A percentile compares a stretch with the other conserved stretches of the same genome.
These are phyloP conservation scores for Xylocopa sonorina DNA, from an alignment of 1,140 invertebrate species.

Conservation along the genomic window DNA sequence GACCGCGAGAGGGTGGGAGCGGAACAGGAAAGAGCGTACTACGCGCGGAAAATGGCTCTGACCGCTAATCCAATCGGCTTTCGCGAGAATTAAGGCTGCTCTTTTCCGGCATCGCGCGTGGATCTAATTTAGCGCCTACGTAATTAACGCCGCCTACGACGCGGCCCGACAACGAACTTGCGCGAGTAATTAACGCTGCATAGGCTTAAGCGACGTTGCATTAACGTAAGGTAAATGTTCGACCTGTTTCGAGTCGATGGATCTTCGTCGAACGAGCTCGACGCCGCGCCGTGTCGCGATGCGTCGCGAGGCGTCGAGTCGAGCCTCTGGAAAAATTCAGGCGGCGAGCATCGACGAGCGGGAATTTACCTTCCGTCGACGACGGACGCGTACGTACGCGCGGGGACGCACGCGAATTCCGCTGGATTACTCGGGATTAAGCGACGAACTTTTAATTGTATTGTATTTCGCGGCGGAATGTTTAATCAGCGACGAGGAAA, in stretches of 20 bases:
- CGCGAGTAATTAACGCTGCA: slow-evolving; percentile 36
- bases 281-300: too few species aligned
- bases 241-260: background rate
- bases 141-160: slow-evolving; percentile 40
- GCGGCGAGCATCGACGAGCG: too few species aligned
- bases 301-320: too few species aligned
- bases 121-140: slow-evolving; percentile 47
- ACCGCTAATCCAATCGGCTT: slow-evolving; percentile 68
- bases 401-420: slow-evolving; percentile 31
- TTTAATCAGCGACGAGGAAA: slow-evolving; percentile 59
- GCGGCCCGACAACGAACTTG: slow-evolving; percentile 31
- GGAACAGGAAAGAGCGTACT: slow-evolving; percentile 22
- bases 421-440: slow-evolving; percentile 58
- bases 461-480: slow-evolving; percentile 51
- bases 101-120: slow-evolving; percentile 52
- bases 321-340: slow-evolving; percentile 13
- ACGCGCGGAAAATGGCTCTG: slow-evolving; percentile 58
- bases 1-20: background rate
- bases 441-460: slow-evolving; percentile 64
- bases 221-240: background rate
- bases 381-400: background rate
- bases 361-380: slow-evolving; percentile 1
- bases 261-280: too few species aligned
- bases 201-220: slow-evolving; percentile 3
- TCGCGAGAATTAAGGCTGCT: slow-evolving; percentile 59